These are phyloP conservation scores for Malthinus seriepunctatus DNA, from an alignment of 2,888 invertebrate species.

Conservation along the genomic window DNA sequence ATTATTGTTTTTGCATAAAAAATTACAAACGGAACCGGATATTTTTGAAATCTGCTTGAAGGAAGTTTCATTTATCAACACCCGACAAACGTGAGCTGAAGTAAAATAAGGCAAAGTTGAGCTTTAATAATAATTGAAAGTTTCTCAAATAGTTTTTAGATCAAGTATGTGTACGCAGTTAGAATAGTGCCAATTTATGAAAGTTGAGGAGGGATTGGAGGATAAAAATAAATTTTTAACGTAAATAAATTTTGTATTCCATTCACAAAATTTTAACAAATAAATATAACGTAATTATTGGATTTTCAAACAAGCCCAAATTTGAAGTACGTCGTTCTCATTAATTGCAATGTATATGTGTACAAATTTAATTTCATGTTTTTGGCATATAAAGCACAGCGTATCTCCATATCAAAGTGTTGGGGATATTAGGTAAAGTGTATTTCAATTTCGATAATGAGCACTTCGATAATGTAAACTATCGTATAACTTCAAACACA, in stretches of 20 bases:
- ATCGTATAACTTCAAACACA: conserved; percentile 7
- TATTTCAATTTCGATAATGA: conserved; percentile 12
- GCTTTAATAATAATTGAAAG: not conserved
- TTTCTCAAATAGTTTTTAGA: not conserved
- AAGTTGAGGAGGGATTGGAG: no score
- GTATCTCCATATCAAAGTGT: conserved; percentile 23
- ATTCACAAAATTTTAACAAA: no score
- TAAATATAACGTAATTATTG: no score
- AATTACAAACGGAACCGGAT: not conserved
- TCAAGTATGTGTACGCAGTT: no score
- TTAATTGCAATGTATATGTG: conserved; percentile 11
- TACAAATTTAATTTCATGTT: not conserved
- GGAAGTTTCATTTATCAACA: no score
- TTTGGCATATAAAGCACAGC: conserved; percentile 23
- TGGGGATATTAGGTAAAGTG: conserved; percentile 11
- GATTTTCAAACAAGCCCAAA: no score
- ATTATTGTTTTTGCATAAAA: not conserved
- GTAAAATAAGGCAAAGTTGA: no score
- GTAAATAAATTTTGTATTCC: no score
- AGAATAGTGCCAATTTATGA: no score
- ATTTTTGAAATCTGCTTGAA: not conserved
- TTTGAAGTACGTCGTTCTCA: not conserved
- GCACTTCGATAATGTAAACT: conserved; percentile 11
- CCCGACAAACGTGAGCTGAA: no score
- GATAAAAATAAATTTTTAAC: no score